Base-by-base conservation (phyloP, 2,888 invertebrate genomes). In the Brassicogethes aeneus region DNA sequence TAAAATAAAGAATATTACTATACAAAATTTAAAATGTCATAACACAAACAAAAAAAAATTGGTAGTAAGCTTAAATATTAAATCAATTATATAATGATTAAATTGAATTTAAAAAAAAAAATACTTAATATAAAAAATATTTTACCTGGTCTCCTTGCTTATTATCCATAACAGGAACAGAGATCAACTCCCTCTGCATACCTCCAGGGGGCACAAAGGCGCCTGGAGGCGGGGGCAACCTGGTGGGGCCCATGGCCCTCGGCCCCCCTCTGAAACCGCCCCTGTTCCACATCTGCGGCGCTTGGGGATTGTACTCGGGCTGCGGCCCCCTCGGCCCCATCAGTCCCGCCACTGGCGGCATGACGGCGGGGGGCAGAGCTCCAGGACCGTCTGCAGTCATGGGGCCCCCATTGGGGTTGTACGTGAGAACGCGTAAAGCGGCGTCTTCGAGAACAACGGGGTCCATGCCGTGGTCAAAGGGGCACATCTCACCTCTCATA, bases 401-500 rank as follows among this genome's bases (percentile, higher is more conserved):
- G 10, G 51, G 62, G 37, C 56, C 53, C 47, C 69, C 69, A 46
- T 72, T 71, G 1, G 71, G 71, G 17, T 71, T 70, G 43, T 72
- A 74, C 7, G 69, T 70, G 41, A 77, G 60, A 36, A 78, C 76
- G 1, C 71, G 68, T 16, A 79, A 61, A 10, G 74, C 79, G 1
- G 88, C 80, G 61, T 93, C 92, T 59, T 95, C 95, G 17, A 97
- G 71, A 1, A 97, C 91, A 0, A 99, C 90, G 0, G 97, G 96
- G 68, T 97, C 96, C 1, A 82, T 77, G 3, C 97, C 97, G 71
- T 99, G 97, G 71, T 97, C 96, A 75, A 82, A 99, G 3, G 89
- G 91, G 65, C 99, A 99, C 45, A 92, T 79, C 66, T 97, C 97
- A 1, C 97, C 97, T 2, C 90, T 79, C 80, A 96, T 91, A 67